phyloP scores from a whole-genome alignment of 2,797 vertebrate species.

The Ataeniobius toweri region DNA sequence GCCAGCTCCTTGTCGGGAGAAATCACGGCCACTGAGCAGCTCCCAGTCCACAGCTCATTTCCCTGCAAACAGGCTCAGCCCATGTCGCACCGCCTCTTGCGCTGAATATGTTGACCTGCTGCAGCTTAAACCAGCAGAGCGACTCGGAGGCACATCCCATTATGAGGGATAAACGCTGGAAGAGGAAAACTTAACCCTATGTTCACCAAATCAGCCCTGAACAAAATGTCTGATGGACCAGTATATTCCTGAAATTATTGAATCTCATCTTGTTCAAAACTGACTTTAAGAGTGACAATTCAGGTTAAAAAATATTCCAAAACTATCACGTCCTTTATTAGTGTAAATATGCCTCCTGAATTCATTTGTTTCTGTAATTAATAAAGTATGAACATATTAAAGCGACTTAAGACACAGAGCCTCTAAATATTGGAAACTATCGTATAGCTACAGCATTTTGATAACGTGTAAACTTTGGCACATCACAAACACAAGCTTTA shows the following conservation, averaged over 20 bases:
- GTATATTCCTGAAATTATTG: no score
- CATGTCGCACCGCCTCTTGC: constrained; percentile 68
- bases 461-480: no score
- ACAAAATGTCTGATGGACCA: not conserved
- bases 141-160: constrained; percentile 78
- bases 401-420: no score
- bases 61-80: constrained; percentile 54
- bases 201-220: constrained; percentile 32
- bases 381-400: no score
- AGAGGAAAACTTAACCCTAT: constrained; percentile 75
- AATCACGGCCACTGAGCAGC: constrained; percentile 46
- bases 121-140: constrained; percentile 65
- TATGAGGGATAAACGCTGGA: constrained; percentile 72
- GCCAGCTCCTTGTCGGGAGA: constrained; percentile 34
- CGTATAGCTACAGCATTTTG: no score
- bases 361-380: not conserved
- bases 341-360: not conserved
- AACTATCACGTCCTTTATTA: not conserved
- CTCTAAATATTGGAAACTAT: no score
- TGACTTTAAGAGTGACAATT: not conserved
- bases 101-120: constrained; percentile 73
- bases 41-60: constrained; percentile 38
- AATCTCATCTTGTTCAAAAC: not conserved
- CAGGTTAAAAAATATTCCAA: not conserved
- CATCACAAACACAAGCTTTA: no score